Evolutionary conservation across 2,797 vertebrate species (phyloP).

Genomic region (Xenops minutus): DNA sequence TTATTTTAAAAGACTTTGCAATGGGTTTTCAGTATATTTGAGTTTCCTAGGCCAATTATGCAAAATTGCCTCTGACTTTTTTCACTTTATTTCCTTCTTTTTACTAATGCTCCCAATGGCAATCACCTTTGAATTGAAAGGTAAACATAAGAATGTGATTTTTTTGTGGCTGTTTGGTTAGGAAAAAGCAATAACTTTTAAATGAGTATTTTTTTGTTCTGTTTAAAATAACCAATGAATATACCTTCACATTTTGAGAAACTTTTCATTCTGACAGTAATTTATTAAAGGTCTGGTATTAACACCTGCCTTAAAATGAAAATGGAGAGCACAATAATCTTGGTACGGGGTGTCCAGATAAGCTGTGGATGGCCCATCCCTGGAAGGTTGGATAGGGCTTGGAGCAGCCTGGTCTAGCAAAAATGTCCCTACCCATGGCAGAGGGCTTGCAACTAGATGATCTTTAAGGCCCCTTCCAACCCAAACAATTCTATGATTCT

Average conservation of each 20-base stretch:
- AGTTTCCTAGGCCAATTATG: not conserved
- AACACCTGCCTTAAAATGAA: not conserved
- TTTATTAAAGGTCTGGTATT: not conserved
- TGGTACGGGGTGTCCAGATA: not conserved
- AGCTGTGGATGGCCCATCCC: not conserved
- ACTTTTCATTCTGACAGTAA: not conserved
- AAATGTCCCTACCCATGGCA: not conserved
- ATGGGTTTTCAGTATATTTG: not conserved
- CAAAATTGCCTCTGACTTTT: not conserved
- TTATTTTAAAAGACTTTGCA: conserved; percentile 34
- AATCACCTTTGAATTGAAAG: not conserved
- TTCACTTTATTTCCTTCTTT: conserved; percentile 5
- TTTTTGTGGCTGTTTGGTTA: not conserved
- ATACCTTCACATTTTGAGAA: not conserved
- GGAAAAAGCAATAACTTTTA: not conserved
- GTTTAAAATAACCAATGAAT: not conserved
- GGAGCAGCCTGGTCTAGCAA: not conserved
- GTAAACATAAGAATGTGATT: not conserved
- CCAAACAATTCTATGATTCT: not conserved
- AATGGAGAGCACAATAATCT: not conserved
- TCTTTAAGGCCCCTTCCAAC: not conserved
- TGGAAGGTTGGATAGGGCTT: not conserved
- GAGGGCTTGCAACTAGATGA: not conserved
- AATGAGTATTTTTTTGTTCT: not conserved
- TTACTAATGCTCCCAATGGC: not conserved